Evolutionary conservation across 2,113 vertebrate species (phyloP), one percentile per base, ranked within the genome.

Genomic region (Suricata suricatta): DNA sequence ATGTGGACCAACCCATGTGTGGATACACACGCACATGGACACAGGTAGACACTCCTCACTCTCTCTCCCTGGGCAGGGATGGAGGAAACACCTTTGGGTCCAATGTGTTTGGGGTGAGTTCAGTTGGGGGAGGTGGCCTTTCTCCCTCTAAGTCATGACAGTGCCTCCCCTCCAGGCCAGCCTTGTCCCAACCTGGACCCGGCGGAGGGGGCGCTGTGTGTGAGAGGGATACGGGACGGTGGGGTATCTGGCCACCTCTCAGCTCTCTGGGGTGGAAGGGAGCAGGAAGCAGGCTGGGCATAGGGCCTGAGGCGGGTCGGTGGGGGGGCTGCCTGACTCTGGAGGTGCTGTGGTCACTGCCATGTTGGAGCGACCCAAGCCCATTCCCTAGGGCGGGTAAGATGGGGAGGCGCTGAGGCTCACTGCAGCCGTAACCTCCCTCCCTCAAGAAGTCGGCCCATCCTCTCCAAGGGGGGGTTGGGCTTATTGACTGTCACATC

Each of bases 21-120:
- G 19, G 2, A 63, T 5, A 35, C 47, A 57, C 25, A 14, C 3
- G 0, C 50, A 6, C 57, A 23, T 0, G 44, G 27, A 35, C n/a
- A 50, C 17, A 5, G n/a, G n/a, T 31, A 9, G 5, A 31, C 17
- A 14, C 33, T 11, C 76, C 29, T 3, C 2, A 3, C 31, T 76
- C 12, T 52, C 11, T 33, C 52, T 81, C 38, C 63, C 25, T 54
- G 25, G 77, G 71, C 21, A 83, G 25, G 52, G 35, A n/a, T 33
- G n/a, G 41, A 9, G 60, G 88, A 93, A 54, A 54, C 19, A 29
- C 31, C 9, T 82, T 19, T n/a, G 17, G 19, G 29, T 68, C 41
- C 35, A 33, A 6, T 35, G 50, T 87, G 50, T 71, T 54, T 12
- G 17, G 69, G n/a, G 52, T 35, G 17, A 82, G 9, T 77, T 69